Evolutionary conservation across 1,140 invertebrate species (phyloP).

Genomic region (Cydia pomonella): DNA sequence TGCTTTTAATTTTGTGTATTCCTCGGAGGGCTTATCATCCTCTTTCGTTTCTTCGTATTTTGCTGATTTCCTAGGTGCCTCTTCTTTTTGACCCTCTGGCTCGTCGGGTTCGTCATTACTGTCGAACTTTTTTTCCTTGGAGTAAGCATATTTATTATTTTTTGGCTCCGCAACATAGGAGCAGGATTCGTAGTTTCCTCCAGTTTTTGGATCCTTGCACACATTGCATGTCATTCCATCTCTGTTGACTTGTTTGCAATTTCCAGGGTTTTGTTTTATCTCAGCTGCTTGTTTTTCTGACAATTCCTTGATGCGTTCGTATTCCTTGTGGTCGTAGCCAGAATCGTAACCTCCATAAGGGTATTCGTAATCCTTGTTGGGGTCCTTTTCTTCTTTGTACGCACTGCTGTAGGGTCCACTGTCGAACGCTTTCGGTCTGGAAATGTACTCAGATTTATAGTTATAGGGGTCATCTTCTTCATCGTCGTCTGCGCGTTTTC

Average conservation of each 20-base stretch:
- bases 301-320: constrained; percentile 78
- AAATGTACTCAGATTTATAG: constrained; percentile 73
- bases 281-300: constrained; percentile 82
- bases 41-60: constrained; percentile 65
- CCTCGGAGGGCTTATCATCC: constrained; percentile 45
- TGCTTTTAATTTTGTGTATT: constrained; percentile 48
- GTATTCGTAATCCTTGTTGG: constrained; percentile 72
- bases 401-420: constrained; percentile 67
- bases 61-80: constrained; percentile 59
- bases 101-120: constrained; percentile 81
- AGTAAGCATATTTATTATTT: constrained; percentile 86
- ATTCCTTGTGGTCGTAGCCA: constrained; percentile 77
- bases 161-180: constrained; percentile 85
- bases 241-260: constrained; percentile 83
- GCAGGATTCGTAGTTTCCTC: constrained; percentile 87
- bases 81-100: constrained; percentile 65
- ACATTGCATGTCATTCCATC: constrained; percentile 84
- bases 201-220: constrained; percentile 85
- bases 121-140: constrained; percentile 82
- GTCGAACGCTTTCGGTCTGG: constrained; percentile 76
- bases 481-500: constrained; percentile 55
- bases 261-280: constrained; percentile 81
- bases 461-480: constrained; percentile 72
- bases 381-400: constrained; percentile 71
- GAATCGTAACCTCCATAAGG: constrained; percentile 74